Evolutionary conservation across 2,797 vertebrate species (phyloP), one percentile per base, ranked within the genome.

Genomic region (Rhynchotus rufescens): DNA sequence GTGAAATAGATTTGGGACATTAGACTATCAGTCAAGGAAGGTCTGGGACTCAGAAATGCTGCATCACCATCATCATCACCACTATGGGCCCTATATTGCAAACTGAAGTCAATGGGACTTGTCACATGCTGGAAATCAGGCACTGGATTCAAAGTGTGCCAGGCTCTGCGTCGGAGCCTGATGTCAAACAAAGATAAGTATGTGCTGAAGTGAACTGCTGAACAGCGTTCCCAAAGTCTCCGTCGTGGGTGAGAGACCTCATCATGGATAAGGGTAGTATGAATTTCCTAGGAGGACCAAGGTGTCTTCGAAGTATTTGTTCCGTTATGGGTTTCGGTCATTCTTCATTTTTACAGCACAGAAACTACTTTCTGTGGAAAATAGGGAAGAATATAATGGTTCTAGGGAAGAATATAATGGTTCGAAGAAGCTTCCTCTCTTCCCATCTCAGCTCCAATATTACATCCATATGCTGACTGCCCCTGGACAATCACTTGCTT

Each of bases 331-430:
- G 60, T 56, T 89, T 88, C 28, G 64, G 23, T 83, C 52, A 36
- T 77, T 76, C 45, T 62, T 52, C 47, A 45, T 92, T 80, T 72
- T 68, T 89, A 77, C 16, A 44, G 56, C 57, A 77, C 72, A 89
- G 83, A 83, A 93, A 79, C 57, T 80, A 79, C 60, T 80, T 86
- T 75, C 82, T 80, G 47, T 80, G 84, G 81, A 82, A 84, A 86
- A 91, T 5, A 56, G 30, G 42, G 69, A 51, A 73, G 67, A 89
- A 78, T 67, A 84, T 56, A 90, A 88, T 64, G 59, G 59, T 76
- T 81, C 51, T 79, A 45, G 36, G 36, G 36, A 36, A 36, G 36
- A 36, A 36, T 36, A 36, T 36, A 36, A 36, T 36, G 36, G 36
- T 88, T 67, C 76, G 88, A 92, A 84, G 52, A 62, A 66, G 81